phyloP scores from a whole-genome alignment of 37 sponge, comb jelly and placozoan species.

The Cliona cf. orientalis region DNA sequence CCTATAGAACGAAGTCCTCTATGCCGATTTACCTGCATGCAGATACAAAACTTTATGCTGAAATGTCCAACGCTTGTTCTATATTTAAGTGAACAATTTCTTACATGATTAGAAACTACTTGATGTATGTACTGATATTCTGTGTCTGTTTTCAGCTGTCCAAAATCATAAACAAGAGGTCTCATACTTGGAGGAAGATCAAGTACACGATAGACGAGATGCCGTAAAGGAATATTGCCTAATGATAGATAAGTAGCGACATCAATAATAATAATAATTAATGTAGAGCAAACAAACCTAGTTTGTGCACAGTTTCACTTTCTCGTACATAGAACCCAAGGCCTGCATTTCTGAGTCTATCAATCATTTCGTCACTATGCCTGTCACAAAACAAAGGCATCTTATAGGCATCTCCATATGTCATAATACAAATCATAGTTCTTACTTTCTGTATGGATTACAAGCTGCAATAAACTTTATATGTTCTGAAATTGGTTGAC shows the following conservation, averaged over 20 bases:
- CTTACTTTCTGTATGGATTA: conserved; percentile 79
- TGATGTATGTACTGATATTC: conserved; percentile 69
- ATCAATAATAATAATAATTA: neutral
- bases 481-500: conserved; percentile 43
- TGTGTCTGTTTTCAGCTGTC: conserved; percentile 61
- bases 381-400: neutral
- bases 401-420: neutral
- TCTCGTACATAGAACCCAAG: conserved; percentile 74
- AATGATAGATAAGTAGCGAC: neutral
- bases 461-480: conserved; percentile 90
- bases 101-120: conserved; percentile 77
- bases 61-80: neutral
- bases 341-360: conserved; percentile 73
- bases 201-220: conserved; percentile 91
- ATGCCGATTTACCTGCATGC: neutral
- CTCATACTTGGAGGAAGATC: conserved; percentile 89
- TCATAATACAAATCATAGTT: too few relatives aligned
- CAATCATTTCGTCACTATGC: conserved; percentile 79
- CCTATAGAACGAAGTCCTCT: neutral
- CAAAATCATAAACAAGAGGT: conserved; percentile 96
- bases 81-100: neutral
- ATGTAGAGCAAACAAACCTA: conserved; percentile 29
- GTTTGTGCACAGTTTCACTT: conserved; percentile 63
- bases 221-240: conserved; percentile 86
- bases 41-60: too few relatives aligned